Evolutionary conservation across 2,888 invertebrate genomes (phyloP).

Genomic region (Microctonus hyperodae): DNA sequence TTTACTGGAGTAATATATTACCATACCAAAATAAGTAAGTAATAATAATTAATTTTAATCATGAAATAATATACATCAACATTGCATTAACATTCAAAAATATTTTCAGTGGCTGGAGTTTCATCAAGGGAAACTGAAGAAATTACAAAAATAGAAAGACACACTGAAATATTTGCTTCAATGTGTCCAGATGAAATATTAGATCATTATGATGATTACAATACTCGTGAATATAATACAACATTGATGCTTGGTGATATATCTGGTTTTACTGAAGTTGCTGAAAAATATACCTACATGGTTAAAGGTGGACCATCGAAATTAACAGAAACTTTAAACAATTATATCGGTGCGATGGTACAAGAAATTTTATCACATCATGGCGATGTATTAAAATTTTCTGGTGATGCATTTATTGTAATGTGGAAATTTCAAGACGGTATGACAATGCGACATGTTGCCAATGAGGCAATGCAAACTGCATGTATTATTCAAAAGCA

Average conservation of each 20-base stretch:
- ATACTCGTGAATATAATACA: constrained; percentile 67
- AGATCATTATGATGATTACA: constrained; percentile 66
- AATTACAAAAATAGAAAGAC: constrained; percentile 50
- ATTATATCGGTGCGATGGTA: constrained; percentile 76
- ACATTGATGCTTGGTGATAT: constrained; percentile 72
- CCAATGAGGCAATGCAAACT: constrained; percentile 73
- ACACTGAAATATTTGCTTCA: constrained; percentile 68
- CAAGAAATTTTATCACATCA: constrained; percentile 72
- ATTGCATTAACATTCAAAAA: not conserved
- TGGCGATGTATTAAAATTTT: constrained; percentile 74
- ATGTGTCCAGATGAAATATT: constrained; percentile 74
- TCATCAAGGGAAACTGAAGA: not conserved
- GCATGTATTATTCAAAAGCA: constrained; percentile 73
- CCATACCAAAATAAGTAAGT: too few species aligned
- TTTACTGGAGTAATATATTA: too few species aligned
- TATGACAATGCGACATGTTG: constrained; percentile 68
- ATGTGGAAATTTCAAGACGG: constrained; percentile 70
- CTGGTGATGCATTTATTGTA: constrained; percentile 73
- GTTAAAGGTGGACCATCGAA: constrained; percentile 75
- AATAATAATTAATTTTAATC: not conserved
- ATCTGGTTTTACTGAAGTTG: constrained; percentile 72
- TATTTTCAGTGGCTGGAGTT: not conserved
- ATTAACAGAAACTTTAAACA: constrained; percentile 74
- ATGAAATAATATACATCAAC: not conserved
- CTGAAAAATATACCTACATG: constrained; percentile 72